These are phyloP conservation scores for Vipera latastei DNA, from an alignment of 2,797 vertebrate genomes.

Conservation along the genomic window DNA sequence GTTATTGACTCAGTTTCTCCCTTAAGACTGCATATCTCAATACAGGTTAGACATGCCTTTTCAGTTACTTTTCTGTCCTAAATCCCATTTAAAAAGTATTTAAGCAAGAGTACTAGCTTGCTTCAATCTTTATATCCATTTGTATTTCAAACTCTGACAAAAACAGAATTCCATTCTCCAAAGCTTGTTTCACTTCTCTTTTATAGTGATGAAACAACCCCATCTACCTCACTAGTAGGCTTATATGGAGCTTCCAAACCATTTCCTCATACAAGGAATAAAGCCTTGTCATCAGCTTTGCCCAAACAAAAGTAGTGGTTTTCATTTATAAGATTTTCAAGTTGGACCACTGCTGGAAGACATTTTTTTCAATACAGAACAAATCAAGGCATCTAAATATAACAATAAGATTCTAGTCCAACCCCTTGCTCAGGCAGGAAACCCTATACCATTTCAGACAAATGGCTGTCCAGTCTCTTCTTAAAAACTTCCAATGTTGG, in stretches of 20 bases:
- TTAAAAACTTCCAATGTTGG: too few species aligned
- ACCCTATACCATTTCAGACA: too few species aligned
- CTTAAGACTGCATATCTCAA: background rate
- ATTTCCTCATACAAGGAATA: background rate
- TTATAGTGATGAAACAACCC: background rate
- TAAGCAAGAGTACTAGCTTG: background rate
- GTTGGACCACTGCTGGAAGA: background rate
- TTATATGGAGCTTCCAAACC: background rate
- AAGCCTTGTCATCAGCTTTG: background rate
- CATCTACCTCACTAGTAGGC: background rate
- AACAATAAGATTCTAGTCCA: too few species aligned
- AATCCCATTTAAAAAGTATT: background rate
- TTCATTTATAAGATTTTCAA: background rate
- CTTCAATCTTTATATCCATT: background rate
- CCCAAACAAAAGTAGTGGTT: background rate
- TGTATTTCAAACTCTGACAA: background rate
- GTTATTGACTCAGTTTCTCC: background rate
- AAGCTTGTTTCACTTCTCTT: background rate
- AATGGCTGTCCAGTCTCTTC: too few species aligned
- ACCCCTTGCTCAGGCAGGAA: too few species aligned
- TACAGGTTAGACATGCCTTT: background rate
- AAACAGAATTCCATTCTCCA: background rate
- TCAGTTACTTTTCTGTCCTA: background rate
- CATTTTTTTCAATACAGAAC: background rate
- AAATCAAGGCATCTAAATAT: background rate